Evolutionary conservation across 2,797 vertebrate genomes (phyloP), one percentile per base, ranked within the genome.

Genomic region (Spinus pinus): DNA sequence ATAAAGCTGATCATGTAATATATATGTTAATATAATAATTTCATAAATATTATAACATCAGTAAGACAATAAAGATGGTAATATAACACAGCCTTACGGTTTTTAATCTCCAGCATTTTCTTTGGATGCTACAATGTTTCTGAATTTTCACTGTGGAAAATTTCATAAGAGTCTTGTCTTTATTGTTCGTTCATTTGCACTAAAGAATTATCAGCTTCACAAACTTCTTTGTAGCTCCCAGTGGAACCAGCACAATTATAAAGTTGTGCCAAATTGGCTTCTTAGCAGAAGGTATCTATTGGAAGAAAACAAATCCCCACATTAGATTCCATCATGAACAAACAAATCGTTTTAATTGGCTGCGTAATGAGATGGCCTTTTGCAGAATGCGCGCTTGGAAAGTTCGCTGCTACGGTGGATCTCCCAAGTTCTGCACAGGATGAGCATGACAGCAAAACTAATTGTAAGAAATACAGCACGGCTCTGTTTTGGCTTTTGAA

Each of bases 231-330:
- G 94, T 96, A 92, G 95, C 92, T 94, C 91, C 86, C 96, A 87
- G 81, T 70, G 91, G 96, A 97, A 95, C 82, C 39, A 94, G 91
- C 86, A 96, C 96, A 98, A 98, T 98, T 98, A 98, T 95, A 97
- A 98, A 97, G 95, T 97, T 98, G 95, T 94, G 94, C 95, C 97
- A 96, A 97, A 98, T 97, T 97, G 95, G 88, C 91, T 97, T 96
- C 86, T 97, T 94, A 81, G 93, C 90, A 95, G 91, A 97, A 98
- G 97, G 87, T 93, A 90, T 88, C 92, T 96, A 89, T 91, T 95
- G 88, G 90, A 97, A 97, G 93, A 93, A 97, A 96, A 97, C 96
- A 96, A 97, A 97, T 94, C 92, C 93, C 96, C 95, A 71, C 84
- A 92, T 98, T 96, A 92, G 91, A 92, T 95, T 97, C 86, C 88